Conservation (phyloP, 1,140 invertebrate genomes). For the Cotesia glomerata region DNA sequence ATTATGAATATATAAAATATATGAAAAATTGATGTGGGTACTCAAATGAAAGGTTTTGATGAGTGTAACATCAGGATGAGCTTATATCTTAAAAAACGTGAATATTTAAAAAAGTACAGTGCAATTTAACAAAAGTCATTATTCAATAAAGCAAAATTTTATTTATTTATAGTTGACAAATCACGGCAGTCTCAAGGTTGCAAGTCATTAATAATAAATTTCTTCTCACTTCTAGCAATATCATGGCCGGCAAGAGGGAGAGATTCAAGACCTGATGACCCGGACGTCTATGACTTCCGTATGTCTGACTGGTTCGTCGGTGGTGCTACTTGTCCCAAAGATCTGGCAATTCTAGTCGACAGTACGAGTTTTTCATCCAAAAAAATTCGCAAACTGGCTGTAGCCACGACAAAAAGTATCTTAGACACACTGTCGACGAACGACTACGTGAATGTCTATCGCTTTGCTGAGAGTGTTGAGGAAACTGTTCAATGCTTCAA, state of each 20-base stretch:
- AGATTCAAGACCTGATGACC: conserved; percentile 58
- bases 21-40: too few relatives aligned
- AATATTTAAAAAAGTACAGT: too few relatives aligned
- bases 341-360: conserved; percentile 91
- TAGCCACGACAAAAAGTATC: conserved; percentile 83
- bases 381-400: conserved; percentile 81
- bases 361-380: conserved; percentile 88
- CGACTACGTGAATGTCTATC: conserved; percentile 95
- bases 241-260: conserved; percentile 72
- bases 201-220: too few relatives aligned
- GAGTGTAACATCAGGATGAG: too few relatives aligned
- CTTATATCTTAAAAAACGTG: too few relatives aligned
- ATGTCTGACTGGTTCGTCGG: conserved; percentile 92
- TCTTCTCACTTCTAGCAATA: conserved; percentile 62
- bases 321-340: conserved; percentile 95
- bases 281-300: conserved; percentile 88
- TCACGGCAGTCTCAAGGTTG: too few relatives aligned
- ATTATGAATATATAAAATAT: too few relatives aligned
- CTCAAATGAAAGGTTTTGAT: too few relatives aligned
- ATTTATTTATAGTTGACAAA: too few relatives aligned
- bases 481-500: conserved; percentile 86
- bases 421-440: conserved; percentile 94
- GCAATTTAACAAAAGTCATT: too few relatives aligned
- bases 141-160: too few relatives aligned
- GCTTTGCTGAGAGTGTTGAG: conserved; percentile 76